Evolutionary conservation across 2,113 vertebrate species (phyloP).

Genomic region (Martes martes): DNA sequence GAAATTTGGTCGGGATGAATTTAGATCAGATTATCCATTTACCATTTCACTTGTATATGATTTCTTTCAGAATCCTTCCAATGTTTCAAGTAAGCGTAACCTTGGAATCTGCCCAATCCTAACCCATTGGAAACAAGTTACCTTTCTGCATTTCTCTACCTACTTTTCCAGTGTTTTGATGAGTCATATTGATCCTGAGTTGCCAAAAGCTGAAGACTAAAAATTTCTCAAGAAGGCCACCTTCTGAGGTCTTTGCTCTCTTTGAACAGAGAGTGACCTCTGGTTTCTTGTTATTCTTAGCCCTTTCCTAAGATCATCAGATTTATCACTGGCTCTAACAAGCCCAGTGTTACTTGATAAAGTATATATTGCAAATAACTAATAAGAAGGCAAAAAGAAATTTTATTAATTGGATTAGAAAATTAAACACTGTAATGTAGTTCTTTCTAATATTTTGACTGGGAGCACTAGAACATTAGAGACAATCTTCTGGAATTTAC

Average conservation of each 20-base stretch:
- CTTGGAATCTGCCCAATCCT: not conserved
- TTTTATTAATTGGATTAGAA: not conserved
- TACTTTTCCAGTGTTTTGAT: not conserved
- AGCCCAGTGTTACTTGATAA: not conserved
- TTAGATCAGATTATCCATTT: not conserved
- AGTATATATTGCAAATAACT: not conserved
- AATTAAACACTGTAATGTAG: not conserved
- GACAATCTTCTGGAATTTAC: not conserved
- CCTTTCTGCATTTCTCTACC: not conserved
- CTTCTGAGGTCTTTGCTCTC: not conserved
- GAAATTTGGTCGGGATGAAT: not conserved
- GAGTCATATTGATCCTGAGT: not conserved
- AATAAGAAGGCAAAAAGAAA: not conserved
- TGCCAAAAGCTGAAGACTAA: not conserved
- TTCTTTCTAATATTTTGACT: not conserved
- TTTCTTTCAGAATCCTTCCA: not conserved
- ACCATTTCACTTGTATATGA: not conserved
- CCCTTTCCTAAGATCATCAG: not conserved
- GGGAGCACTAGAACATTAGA: not conserved
- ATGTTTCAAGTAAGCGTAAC: not conserved
- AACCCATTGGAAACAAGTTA: not conserved
- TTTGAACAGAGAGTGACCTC: not conserved
- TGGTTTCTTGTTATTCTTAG: not conserved
- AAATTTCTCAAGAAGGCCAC: not conserved
- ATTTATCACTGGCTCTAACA: not conserved